Evolutionary conservation across 2,113 vertebrate species (phyloP).

Genomic region (Hipposideros armiger): DNA sequence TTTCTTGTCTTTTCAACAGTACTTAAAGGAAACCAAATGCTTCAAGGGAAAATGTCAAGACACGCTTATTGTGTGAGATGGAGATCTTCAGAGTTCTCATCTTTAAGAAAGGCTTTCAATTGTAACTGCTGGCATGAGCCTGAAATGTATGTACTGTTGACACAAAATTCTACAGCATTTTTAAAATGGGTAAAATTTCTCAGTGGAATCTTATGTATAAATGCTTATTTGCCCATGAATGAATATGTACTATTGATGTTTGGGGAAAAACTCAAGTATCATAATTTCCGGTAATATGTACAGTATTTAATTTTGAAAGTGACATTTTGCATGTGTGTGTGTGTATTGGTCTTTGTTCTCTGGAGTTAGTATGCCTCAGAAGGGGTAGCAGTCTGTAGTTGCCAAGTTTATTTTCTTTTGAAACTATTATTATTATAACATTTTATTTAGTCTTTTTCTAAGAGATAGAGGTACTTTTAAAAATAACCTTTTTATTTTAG

Average conservation of each 20-base stretch:
- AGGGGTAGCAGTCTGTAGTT: background rate
- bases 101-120: slow-evolving; percentile 28
- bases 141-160: slow-evolving; percentile 18
- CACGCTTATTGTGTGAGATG: background rate
- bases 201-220: background rate
- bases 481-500: slow-evolving; percentile 5
- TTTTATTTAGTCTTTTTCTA: slow-evolving; percentile 23
- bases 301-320: slow-evolving; percentile 25
- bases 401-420: background rate
- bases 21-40: background rate
- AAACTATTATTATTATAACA: background rate
- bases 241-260: background rate
- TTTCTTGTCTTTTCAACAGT: slow-evolving; percentile 55
- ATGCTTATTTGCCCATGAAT: background rate
- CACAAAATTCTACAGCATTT: background rate
- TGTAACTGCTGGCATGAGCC: background rate
- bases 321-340: background rate
- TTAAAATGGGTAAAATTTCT: background rate
- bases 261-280: background rate
- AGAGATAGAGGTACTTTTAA: background rate
- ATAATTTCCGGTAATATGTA: background rate
- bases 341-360: background rate
- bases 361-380: background rate
- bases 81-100: background rate
- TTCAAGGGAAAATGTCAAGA: background rate